Evolutionary conservation across 2,888 invertebrate species (phyloP), one percentile per base, ranked within the genome.

Genomic region (Dynastes maya): DNA sequence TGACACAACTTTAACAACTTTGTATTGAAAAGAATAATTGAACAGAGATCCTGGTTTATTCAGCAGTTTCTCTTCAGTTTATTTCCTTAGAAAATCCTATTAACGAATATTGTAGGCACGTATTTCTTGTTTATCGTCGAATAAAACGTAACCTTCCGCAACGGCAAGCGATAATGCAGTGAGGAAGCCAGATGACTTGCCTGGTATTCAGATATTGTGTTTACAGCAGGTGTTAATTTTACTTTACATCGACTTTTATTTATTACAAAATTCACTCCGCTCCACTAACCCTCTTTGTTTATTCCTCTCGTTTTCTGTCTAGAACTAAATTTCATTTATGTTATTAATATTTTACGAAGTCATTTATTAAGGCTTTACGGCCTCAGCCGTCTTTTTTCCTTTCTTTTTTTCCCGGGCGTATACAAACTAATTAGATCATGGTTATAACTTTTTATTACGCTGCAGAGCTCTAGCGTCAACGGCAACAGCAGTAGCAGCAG

Each of bases 401-500:
- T 13, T 29, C 55, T 11, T 67, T 68, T 32, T 63, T 67, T 45
- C 67, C 67, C 45, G 16, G 67, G 49, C 45, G 58, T 72, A 72
- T 58, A 72, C 72, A 72, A 72, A 72, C 72, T 72, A 72, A 72
- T 72, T 72, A 72, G 58, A 72, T 72, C 72, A 72, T 58, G 58
- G 72, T 72, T 58, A 61, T 72, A 72, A 72, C 72, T 72, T 72
- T 72, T 72, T 72, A 72, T 72, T 72, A 58, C 72, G 40, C 16
- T 55, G 55, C 22, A 55, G 22, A 22, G 9, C 22, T 72, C 45
- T 45, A 45, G 45, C 45, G 45, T 45, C 45, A 55, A 49, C 71
- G 55, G 16, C 45, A 55, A 49, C 71, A 37, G 8, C 58, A 40
- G 65, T 16, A 67, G 49, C 64, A 32, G 11, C 49, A 49, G 67